phyloP scores from a whole-genome alignment of 2,888 invertebrate species.

The Zhengitettix transpicula region DNA sequence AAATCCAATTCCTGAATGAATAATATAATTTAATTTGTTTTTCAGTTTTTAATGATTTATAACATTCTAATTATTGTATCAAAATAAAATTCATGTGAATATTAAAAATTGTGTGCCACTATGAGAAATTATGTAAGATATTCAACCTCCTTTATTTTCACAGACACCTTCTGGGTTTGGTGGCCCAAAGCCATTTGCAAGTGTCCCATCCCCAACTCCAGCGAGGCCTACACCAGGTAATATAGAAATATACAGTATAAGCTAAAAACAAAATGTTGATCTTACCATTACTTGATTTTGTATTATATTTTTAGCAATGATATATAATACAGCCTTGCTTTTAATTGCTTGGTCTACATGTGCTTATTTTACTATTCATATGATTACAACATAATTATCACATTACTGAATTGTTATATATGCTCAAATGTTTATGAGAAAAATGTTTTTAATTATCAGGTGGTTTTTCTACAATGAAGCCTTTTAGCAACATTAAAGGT shows the following conservation, averaged over 20 bases:
- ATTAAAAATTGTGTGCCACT: neutral
- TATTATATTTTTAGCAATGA: neutral
- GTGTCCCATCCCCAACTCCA: conserved; percentile 25
- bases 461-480: conserved; percentile 8
- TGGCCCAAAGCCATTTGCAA: conserved; percentile 42
- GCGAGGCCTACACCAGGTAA: conserved; percentile 13
- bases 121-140: neutral
- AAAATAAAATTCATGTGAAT: neutral
- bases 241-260: too few relatives aligned
- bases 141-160: conserved; percentile 3
- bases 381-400: neutral
- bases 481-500: conserved; percentile 10
- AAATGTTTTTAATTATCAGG: conserved; percentile 7
- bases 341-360: neutral
- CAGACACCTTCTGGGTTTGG: conserved; percentile 36
- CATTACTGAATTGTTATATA: neutral
- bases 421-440: neutral
- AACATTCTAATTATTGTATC: too few relatives aligned
- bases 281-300: neutral
- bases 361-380: neutral
- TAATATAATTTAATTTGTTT: too few relatives aligned
- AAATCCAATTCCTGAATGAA: too few relatives aligned
- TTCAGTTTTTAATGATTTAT: too few relatives aligned
- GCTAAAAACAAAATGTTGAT: neutral
- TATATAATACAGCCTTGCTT: neutral